These are phyloP conservation scores for Mantis religiosa DNA, from an alignment of 2,888 invertebrate species.

Conservation along the genomic window DNA sequence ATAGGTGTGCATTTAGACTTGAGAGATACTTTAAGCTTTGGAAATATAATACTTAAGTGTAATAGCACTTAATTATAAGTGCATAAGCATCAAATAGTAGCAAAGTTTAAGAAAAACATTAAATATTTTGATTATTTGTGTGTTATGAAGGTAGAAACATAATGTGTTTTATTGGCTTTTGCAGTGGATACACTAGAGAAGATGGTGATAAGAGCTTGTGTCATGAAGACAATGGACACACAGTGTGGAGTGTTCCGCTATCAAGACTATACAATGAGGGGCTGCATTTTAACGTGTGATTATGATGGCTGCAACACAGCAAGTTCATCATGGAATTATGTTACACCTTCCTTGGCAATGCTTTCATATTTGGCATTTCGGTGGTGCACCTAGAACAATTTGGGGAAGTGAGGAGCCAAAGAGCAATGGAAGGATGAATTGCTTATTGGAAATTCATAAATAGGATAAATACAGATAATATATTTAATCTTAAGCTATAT, in stretches of 20 bases:
- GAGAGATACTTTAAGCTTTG: too few species aligned
- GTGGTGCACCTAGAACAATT: background rate
- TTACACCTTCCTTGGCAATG: background rate
- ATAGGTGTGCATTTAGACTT: too few species aligned
- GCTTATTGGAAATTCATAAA: background rate
- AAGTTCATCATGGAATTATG: background rate
- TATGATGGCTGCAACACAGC: slow-evolving; percentile 49
- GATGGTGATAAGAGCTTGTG: slow-evolving; percentile 48
- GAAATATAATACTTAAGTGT: too few species aligned
- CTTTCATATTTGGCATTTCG: background rate
- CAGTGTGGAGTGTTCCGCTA: slow-evolving; percentile 51
- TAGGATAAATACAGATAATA: background rate
- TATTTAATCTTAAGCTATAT: background rate
- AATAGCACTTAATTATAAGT: too few species aligned
- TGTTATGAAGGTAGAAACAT: background rate
- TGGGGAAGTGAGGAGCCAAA: background rate
- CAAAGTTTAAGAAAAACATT: too few species aligned
- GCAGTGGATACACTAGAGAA: slow-evolving; percentile 34
- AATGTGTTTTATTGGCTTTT: slow-evolving; percentile 10
- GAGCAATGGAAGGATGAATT: too few species aligned
- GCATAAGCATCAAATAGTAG: too few species aligned
- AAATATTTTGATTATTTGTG: too few species aligned
- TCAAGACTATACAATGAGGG: slow-evolving; percentile 45
- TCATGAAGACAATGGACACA: slow-evolving; percentile 48
- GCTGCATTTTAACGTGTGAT: slow-evolving; percentile 50